Conservation (phyloP, 2,113 vertebrate species). For the Corythornis madagascariensis region DNA sequence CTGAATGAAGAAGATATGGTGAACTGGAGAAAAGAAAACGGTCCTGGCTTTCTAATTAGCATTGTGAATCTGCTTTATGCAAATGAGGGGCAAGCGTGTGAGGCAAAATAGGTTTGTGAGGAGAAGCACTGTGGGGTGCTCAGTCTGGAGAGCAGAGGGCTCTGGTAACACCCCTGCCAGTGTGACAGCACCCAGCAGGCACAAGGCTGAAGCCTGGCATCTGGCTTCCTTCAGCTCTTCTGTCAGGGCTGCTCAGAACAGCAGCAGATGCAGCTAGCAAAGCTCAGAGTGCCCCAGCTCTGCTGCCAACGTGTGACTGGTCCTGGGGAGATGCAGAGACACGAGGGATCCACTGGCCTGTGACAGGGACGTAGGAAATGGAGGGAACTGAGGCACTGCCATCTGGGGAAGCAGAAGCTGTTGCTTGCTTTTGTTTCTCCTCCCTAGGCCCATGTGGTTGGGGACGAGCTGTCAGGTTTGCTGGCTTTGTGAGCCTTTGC, state of each 20-base stretch:
- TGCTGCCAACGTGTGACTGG: background rate
- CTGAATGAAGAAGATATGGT: conserved; percentile 89
- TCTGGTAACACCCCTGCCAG: background rate
- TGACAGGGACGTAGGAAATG: background rate
- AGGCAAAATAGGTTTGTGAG: conserved; percentile 49
- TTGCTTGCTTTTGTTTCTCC: background rate
- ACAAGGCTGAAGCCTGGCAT: background rate
- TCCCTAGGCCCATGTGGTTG: background rate
- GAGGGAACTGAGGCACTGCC: background rate
- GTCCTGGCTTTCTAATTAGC: conserved; percentile 80
- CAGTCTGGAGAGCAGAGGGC: conserved; percentile 10
- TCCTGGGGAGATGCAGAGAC: background rate
- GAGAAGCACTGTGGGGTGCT: background rate
- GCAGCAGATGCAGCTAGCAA: background rate
- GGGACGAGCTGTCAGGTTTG: background rate
- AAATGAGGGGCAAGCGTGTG: conserved; percentile 37
- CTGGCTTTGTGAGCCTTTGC: background rate
- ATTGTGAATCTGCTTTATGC: conserved; percentile 61
- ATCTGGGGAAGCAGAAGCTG: background rate
- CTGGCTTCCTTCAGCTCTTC: background rate
- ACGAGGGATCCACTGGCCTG: background rate
- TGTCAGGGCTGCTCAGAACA: background rate
- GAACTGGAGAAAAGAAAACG: conserved; percentile 76
- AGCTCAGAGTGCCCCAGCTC: background rate
- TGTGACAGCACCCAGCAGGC: background rate